These are phyloP conservation scores for Strix uralensis DNA, from an alignment of 2,113 vertebrate genomes.

Conservation along the genomic window DNA sequence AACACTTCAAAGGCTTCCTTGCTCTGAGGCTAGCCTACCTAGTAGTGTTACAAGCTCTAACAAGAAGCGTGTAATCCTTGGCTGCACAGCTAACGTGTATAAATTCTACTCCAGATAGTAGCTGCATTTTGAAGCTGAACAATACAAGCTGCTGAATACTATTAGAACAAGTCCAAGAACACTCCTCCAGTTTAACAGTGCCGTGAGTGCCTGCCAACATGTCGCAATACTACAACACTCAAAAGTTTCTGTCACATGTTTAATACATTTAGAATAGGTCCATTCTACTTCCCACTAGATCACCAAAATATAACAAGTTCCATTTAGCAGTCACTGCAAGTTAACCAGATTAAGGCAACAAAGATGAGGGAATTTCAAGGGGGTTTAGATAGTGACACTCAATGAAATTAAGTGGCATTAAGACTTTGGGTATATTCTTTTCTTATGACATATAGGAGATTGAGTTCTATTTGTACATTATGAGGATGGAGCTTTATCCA, in stretches of 20 bases:
- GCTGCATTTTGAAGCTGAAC: neutral
- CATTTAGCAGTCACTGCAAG: fast-evolving
- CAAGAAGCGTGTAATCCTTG: neutral
- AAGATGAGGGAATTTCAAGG: neutral
- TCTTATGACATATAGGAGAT: neutral
- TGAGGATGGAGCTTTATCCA: neutral
- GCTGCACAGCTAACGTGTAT: neutral
- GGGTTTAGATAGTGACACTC: neutral
- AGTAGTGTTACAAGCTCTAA: neutral
- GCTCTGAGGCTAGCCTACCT: fast-evolving
- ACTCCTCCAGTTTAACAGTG: neutral
- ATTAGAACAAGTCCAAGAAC: neutral
- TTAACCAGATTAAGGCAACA: neutral
- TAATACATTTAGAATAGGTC: neutral
- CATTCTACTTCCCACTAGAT: neutral
- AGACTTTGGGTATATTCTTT: neutral
- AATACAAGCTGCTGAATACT: neutral
- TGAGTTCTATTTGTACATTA: fast-evolving
- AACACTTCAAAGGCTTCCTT: neutral
- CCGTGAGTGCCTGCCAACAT: neutral
- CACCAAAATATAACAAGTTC: neutral
- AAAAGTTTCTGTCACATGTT: neutral
- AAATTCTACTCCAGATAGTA: neutral
- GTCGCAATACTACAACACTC: fast-evolving
- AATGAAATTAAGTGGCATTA: neutral